Evolutionary conservation across 2,888 invertebrate genomes (phyloP), one percentile per base, ranked within the genome.

Genomic region (Hirtodrosophila duncani): DNA sequence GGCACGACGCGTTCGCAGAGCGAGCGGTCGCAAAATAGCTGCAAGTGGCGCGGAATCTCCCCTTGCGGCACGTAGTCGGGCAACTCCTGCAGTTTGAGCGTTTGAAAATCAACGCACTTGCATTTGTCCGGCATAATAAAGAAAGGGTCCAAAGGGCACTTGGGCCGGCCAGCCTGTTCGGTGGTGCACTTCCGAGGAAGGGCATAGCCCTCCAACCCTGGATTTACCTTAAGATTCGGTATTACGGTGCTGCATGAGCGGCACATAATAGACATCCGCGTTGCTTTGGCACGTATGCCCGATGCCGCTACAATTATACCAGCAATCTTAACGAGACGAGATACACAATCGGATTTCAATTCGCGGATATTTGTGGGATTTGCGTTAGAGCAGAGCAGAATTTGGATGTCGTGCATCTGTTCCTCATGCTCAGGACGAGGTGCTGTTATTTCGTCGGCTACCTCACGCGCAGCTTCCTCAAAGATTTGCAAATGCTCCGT

Each of bases 61-160:
- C 99, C 99, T 82, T 98, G 97, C 0, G 87, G 87, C 3, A 96
- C 93, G 60, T 91, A 92, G 85, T 99, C 99, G 0, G 98, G 97
- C 11, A 96, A 88, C 87, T 99, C 99, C 90, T 99, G 99, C 7
- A 99, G 87, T 86, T 98, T 99, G n/a, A 99, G 86, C 0, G 95
- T 93, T 91, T 99, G 99, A 84, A 96, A 99, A 88, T 99, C 99
- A 14, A 99, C 95, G 86, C 99, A 99, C 67, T 92, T 91, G 87
- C 99, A 99, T 87, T 97, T 98, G 85, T 99, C 99, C 9, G 99
- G 98, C 87, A 99, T 92, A 60, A 99, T 98, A 86, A 97, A 98
- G 86, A 95, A 99, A 1, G 99, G 99, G 88, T 99, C 99, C 45
- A 98, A 85, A 0, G 99, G 98, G 83, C 99, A 99, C 80, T 95